These are phyloP conservation scores for Clepsis dumicolana DNA, from an alignment of 2,888 invertebrate genomes.

Conservation along the genomic window DNA sequence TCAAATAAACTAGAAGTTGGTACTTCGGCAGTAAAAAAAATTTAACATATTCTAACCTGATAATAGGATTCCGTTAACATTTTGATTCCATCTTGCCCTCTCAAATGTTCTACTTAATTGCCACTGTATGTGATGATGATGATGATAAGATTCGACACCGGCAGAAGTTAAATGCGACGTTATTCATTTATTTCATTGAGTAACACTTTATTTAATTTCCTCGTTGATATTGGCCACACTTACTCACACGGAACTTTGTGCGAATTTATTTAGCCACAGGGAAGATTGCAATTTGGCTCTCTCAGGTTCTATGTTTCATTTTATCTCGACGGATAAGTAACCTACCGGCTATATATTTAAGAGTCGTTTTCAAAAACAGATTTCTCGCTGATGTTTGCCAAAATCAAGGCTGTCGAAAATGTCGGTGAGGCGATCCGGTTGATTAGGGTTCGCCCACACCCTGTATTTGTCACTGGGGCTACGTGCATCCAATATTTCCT, in stretches of 20 bases:
- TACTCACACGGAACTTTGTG: slow-evolving; percentile 2
- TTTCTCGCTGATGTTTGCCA: neutral
- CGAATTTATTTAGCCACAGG: neutral
- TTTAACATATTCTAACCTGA: too few relatives aligned
- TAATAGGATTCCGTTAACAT: too few relatives aligned
- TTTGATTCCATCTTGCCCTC: too few relatives aligned
- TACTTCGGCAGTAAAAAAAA: too few relatives aligned
- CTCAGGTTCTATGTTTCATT: neutral
- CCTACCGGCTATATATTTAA: neutral
- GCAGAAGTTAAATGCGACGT: neutral
- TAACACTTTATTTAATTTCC: neutral
- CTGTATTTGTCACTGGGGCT: slow-evolving; percentile 27
- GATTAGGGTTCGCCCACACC: slow-evolving; percentile 29
- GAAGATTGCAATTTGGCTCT: neutral
- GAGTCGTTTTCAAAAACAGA: neutral
- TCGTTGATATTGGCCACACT: neutral
- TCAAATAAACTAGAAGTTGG: too few relatives aligned
- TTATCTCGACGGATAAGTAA: neutral
- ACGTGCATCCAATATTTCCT: neutral
- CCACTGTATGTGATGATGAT: too few relatives aligned
- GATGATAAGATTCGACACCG: neutral
- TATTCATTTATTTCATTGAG: neutral
- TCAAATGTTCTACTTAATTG: too few relatives aligned
- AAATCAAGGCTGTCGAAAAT: slow-evolving; percentile 12
- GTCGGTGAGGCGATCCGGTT: neutral